A percentile compares a stretch with the other conserved stretches of the same genome.
phyloP scores from a whole-genome alignment of 2,888 invertebrate species.

The Hyles lineata region DNA sequence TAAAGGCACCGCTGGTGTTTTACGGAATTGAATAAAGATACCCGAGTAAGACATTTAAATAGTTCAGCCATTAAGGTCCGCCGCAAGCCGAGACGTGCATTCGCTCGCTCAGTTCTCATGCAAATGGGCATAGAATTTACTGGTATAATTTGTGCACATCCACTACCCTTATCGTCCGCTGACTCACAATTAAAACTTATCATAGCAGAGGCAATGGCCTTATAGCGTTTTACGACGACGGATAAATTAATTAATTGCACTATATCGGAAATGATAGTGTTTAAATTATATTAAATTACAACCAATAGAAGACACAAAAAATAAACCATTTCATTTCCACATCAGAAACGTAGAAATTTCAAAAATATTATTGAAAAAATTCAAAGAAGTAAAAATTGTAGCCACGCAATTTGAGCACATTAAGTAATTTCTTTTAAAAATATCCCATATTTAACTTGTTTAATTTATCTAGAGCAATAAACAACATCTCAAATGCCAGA shows the following conservation, averaged over 20 bases:
- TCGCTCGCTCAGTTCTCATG: constrained; percentile 63
- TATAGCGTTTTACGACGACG: constrained; percentile 13
- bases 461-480: too few species aligned
- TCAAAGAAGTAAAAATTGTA: too few species aligned
- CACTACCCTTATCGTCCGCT: constrained; percentile 48
- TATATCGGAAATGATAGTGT: not conserved
- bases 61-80: constrained; percentile 67
- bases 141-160: constrained; percentile 58
- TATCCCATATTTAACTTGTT: too few species aligned
- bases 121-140: constrained; percentile 67
- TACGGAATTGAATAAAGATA: constrained; percentile 71
- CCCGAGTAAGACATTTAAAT: constrained; percentile 69
- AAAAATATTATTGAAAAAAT: too few species aligned
- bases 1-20: constrained; percentile 47
- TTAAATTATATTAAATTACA: too few species aligned
- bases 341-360: too few species aligned
- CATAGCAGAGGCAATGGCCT: constrained; percentile 49
- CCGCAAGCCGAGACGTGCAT: constrained; percentile 54
- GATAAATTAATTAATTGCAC: not conserved
- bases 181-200: constrained; percentile 60
- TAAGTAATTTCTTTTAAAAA: too few species aligned
- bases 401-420: too few species aligned
- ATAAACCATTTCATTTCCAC: too few species aligned
- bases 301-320: too few species aligned
- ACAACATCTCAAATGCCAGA: too few species aligned